These are phyloP conservation scores for Manacus vitellinus DNA, from an alignment of 2,113 vertebrate genomes.

Conservation along the genomic window DNA sequence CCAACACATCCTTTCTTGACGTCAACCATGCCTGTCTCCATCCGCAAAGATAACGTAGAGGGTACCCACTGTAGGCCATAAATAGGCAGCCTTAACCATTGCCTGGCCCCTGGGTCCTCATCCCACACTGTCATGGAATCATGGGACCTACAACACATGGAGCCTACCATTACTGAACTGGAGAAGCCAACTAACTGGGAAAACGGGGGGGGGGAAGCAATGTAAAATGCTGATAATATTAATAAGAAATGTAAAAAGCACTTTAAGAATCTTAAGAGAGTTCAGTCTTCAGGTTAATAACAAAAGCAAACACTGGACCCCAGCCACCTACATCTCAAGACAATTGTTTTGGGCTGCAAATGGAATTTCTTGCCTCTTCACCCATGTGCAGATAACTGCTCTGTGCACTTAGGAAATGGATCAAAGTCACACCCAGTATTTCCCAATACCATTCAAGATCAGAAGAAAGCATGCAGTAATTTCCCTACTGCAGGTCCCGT, in stretches of 20 bases:
- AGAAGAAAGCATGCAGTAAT: not conserved
- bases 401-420: not conserved
- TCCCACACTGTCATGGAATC: not conserved
- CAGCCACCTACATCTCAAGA: not conserved
- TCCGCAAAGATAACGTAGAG: too few species aligned
- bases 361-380: not conserved
- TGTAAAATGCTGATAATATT: not conserved
- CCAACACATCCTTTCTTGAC: too few species aligned
- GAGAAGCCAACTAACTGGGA: not conserved
- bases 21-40: too few species aligned
- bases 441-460: not conserved
- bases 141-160: not conserved
- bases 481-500: accelerated
- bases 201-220: not conserved
- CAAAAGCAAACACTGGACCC: not conserved
- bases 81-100: not conserved
- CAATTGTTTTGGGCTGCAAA: not conserved
- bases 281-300: not conserved
- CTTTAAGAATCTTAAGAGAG: not conserved
- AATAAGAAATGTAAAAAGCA: not conserved
- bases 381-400: not conserved
- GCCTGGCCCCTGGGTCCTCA: not conserved
- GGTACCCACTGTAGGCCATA: not conserved
- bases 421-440: not conserved
- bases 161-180: not conserved